Evolutionary conservation across 1,140 invertebrate genomes (phyloP).

Genomic region (Frieseomelitta varia): DNA sequence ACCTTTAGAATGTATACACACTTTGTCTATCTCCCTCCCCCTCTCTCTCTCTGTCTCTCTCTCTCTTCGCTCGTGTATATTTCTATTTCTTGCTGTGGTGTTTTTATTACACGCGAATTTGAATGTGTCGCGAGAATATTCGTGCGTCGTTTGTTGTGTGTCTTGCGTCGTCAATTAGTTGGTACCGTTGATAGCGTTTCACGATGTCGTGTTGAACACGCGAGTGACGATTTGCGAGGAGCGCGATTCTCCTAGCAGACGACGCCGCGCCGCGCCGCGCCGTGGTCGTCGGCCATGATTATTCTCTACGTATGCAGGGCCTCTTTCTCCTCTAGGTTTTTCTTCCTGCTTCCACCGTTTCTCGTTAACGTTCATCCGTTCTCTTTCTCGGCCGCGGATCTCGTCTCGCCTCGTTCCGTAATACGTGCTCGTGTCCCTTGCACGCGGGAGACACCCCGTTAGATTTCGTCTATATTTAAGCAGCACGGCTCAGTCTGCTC

Average conservation of each 20-base stretch:
- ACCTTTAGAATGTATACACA: slow-evolving; percentile 17
- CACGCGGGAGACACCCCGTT: slow-evolving; percentile 69
- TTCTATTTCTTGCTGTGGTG: neutral
- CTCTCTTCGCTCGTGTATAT: neutral
- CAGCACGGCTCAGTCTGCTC: slow-evolving; percentile 68
- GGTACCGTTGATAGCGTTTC: neutral
- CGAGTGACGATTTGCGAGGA: neutral
- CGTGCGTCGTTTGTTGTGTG: neutral
- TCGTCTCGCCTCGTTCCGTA: neutral
- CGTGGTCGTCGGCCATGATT: slow-evolving; percentile 63
- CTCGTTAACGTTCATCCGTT: neutral
- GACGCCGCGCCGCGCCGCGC: slow-evolving; percentile 47
- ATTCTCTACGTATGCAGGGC: slow-evolving; percentile 44
- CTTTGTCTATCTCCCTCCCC: neutral
- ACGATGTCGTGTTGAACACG: neutral
- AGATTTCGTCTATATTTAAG: slow-evolving; percentile 79
- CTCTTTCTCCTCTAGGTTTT: slow-evolving; percentile 29
- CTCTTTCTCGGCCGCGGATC: slow-evolving; percentile 15
- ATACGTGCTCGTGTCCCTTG: slow-evolving; percentile 42
- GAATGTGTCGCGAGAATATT: neutral
- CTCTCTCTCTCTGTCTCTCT: slow-evolving; percentile 15
- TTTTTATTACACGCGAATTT: slow-evolving; percentile 4
- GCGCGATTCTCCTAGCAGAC: slow-evolving; percentile 57
- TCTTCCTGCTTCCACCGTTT: neutral
- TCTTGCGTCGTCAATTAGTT: neutral